These are phyloP conservation scores for Nerophis lumbriciformis DNA, from an alignment of 2,113 vertebrate species.

Conservation along the genomic window DNA sequence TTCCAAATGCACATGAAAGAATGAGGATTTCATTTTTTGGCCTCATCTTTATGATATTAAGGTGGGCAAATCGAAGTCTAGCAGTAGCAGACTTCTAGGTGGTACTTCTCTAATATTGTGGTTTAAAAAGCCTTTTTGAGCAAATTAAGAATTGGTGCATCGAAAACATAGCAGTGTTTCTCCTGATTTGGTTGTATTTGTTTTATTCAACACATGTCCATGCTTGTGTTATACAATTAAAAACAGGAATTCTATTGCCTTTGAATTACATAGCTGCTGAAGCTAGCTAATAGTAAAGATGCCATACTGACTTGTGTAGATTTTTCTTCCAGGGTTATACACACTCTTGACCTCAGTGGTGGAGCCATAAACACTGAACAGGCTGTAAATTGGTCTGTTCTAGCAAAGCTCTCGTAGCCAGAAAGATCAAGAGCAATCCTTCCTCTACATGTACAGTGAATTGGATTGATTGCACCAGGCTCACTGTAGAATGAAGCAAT, in stretches of 20 bases:
- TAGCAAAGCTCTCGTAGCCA: neutral
- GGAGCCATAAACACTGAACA: constrained; percentile 24
- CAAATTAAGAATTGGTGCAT: too few species aligned
- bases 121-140: too few species aligned
- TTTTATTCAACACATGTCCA: too few species aligned
- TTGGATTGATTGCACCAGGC: constrained; percentile 18
- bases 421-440: neutral
- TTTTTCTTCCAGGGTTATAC: constrained; percentile 7
- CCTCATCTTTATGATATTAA: constrained; percentile 25
- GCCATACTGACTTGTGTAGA: constrained; percentile 24
- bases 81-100: constrained; percentile 10
- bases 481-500: constrained; percentile 23
- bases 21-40: neutral
- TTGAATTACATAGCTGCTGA: constrained; percentile 21
- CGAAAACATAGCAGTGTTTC: too few species aligned
- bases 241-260: too few species aligned
- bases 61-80: constrained; percentile 8
- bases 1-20: constrained; percentile 12
- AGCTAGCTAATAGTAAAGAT: constrained; percentile 14
- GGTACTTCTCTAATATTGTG: constrained; percentile 10
- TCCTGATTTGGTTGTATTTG: too few species aligned
- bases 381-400: neutral
- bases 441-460: neutral
- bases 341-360: constrained; percentile 7
- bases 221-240: too few species aligned